Evolutionary conservation across 53 echinoderm and acorn worm species (phyloP), one percentile per base, ranked within the genome.

Genomic region (Luidia sarsii): DNA sequence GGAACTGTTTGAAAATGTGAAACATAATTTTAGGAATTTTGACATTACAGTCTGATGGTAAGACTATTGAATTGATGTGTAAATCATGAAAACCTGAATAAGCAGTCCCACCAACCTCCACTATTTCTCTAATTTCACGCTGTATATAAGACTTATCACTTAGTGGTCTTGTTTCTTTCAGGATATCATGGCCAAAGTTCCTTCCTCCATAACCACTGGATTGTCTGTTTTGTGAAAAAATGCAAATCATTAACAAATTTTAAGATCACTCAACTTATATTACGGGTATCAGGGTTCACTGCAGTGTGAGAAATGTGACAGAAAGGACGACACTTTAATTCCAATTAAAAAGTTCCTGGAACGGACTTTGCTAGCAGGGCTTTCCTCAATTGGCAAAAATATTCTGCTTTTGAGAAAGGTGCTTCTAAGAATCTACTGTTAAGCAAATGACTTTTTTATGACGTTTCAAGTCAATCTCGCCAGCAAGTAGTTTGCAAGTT

Each of bases 71-170:
- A n/a, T n/a, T n/a, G n/a, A n/a, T n/a, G n/a, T n/a, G n/a, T n/a
- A n/a, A n/a, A n/a, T n/a, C n/a, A n/a, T n/a, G n/a, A n/a, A n/a
- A n/a, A n/a, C n/a, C n/a, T n/a, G n/a, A n/a, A n/a, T n/a, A n/a
- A n/a, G n/a, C 22, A 36, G 6, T 59, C 22, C 21, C 8, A 56
- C 81, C 52, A 81, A 96, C 97, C 79, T 90, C 90, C 8, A 96
- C 56, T 3, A 96, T 85, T 18, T 88, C 87, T 50, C 81, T 82
- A 72, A 96, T 96, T 70, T 93, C 89, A 55, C 73, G 74, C 50
- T 93, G 92, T 89, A 96, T 96, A 70, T 83, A 96, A 11, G 90
- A 85, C 57, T 93, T 96, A 73, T 84, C 85, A 20, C 67, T 96
- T 31, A 96, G 72, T 7, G 90, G 93, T 3, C 97, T 50, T 29